Evolutionary conservation across 1,140 invertebrate genomes (phyloP).

Genomic region (Campoletis sonorensis): DNA sequence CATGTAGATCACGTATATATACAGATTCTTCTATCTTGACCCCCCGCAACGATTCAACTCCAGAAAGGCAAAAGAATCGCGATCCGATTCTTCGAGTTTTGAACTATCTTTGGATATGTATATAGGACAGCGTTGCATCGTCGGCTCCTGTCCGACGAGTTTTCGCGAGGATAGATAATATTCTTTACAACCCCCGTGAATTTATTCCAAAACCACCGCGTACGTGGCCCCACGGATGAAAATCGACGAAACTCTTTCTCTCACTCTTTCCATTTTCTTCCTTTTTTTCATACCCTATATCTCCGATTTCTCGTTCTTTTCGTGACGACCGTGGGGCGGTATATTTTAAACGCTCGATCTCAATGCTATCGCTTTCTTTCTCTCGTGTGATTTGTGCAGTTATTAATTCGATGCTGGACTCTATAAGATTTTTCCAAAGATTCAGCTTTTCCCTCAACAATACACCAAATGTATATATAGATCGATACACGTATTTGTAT

Average conservation of each 20-base stretch:
- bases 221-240: constrained; percentile 14
- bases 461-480: neutral
- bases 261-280: constrained; percentile 10
- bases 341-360: constrained; percentile 34
- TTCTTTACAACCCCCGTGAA: constrained; percentile 42
- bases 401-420: constrained; percentile 40
- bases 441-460: constrained; percentile 4
- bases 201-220: constrained; percentile 41
- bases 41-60: constrained; percentile 32
- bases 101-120: constrained; percentile 14
- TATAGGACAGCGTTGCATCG: neutral
- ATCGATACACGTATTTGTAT: constrained; percentile 10
- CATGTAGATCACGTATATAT: neutral
- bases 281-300: constrained; percentile 29
- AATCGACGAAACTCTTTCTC: constrained; percentile 37
- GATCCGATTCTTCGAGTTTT: constrained; percentile 36
- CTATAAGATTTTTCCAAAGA: constrained; percentile 36
- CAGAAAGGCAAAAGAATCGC: constrained; percentile 33
- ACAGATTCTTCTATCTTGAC: constrained; percentile 32
- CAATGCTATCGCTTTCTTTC: constrained; percentile 22
- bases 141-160: constrained; percentile 39
- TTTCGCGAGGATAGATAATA: constrained; percentile 41
- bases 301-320: neutral
- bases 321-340: neutral
- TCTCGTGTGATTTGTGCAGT: constrained; percentile 42